A percentile compares a stretch with the other conserved stretches of the same genome.
Conservation (phyloP, 2,888 invertebrate species). For the Rhamphomyia laevipes region DNA sequence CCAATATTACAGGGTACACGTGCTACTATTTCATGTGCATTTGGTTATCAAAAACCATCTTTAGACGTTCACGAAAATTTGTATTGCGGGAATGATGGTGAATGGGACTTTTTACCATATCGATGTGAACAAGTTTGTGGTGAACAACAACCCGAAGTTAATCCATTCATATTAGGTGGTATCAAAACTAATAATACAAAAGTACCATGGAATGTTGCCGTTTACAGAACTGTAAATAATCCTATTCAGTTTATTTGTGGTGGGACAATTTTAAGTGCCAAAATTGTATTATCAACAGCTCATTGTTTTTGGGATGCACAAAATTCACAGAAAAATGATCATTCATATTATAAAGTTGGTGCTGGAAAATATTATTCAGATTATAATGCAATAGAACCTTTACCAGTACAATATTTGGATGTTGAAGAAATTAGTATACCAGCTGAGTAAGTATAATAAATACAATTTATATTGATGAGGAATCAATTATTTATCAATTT, state of each 20-base stretch:
- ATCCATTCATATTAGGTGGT: conserved; percentile 11
- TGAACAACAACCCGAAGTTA: conserved; percentile 4
- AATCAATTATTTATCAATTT: too few relatives aligned
- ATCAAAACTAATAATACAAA: conserved; percentile 9
- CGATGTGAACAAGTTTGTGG: conserved; percentile 25
- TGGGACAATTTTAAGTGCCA: conserved; percentile 22
- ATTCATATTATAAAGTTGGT: conserved; percentile 9
- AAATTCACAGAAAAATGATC: background rate
- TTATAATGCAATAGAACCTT: conserved; percentile 10
- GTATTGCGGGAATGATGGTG: conserved; percentile 19
- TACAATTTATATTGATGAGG: conserved; percentile 19
- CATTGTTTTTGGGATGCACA: conserved; percentile 20
- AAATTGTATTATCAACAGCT: conserved; percentile 20
- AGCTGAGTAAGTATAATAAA: background rate
- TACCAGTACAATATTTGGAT: conserved; percentile 11
- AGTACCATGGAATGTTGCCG: conserved; percentile 27
- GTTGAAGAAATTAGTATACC: conserved; percentile 14
- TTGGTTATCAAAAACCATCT: conserved; percentile 6
- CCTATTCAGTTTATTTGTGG: conserved; percentile 17
- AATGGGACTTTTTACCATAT: conserved; percentile 21
- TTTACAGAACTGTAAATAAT: conserved; percentile 12
- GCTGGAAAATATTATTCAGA: conserved; percentile 17
- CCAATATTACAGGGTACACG: conserved; percentile 6
- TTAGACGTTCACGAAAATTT: background rate
- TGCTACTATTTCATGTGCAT: conserved; percentile 10